phyloP scores from a whole-genome alignment of 2,888 invertebrate genomes.

The Tachina lurida region DNA sequence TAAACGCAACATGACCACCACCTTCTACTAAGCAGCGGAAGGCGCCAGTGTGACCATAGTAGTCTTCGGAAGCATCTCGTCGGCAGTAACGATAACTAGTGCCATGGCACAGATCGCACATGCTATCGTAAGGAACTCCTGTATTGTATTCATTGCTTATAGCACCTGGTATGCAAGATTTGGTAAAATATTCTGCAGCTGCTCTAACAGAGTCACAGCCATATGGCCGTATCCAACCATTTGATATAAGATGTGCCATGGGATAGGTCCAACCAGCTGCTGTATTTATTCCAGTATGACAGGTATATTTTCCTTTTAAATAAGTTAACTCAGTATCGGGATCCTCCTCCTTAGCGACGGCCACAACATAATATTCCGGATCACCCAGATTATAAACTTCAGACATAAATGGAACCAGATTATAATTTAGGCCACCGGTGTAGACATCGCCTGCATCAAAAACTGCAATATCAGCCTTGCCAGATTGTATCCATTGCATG shows the following conservation, averaged over 20 bases:
- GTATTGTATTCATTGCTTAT: constrained; percentile 92
- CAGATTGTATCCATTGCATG: constrained; percentile 88
- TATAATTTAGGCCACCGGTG: constrained; percentile 89
- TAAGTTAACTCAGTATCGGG: constrained; percentile 95
- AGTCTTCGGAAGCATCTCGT: constrained; percentile 94
- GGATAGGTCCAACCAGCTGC: constrained; percentile 98
- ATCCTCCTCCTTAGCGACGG: constrained; percentile 96
- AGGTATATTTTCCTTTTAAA: constrained; percentile 94
- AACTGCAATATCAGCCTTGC: constrained; percentile 92
- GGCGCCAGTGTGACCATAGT: constrained; percentile 94
- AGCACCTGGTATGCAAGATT: constrained; percentile 98
- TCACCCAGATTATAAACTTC: constrained; percentile 91
- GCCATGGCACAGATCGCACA: constrained; percentile 97
- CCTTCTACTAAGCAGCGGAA: constrained; percentile 96
- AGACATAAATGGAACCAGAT: constrained; percentile 90
- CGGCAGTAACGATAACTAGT: constrained; percentile 91
- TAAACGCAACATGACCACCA: constrained; percentile 97
- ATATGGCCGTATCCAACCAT: constrained; percentile 94
- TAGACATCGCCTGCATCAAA: constrained; percentile 97
- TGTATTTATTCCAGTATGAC: constrained; percentile 95
- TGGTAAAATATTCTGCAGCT: constrained; percentile 96
- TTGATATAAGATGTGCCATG: constrained; percentile 95
- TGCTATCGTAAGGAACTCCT: constrained; percentile 93
- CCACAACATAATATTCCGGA: constrained; percentile 96
- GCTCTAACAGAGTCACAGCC: constrained; percentile 94